These are phyloP conservation scores for Halichoerus grypus DNA, from an alignment of 2,113 vertebrate species.

Conservation along the genomic window DNA sequence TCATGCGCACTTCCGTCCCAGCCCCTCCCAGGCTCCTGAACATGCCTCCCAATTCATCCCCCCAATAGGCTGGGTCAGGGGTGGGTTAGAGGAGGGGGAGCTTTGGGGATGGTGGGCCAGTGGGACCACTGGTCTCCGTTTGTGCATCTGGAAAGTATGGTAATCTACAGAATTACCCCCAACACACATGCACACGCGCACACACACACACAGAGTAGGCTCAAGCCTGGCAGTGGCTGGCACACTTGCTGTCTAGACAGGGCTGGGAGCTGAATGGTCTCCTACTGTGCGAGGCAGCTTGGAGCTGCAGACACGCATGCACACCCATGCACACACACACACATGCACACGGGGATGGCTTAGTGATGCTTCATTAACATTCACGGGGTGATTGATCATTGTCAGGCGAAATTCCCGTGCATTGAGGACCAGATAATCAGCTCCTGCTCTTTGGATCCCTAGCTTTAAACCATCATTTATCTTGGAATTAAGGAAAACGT, in stretches of 20 bases:
- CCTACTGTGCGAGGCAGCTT: not conserved
- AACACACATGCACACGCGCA: not conserved
- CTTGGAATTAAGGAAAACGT: not conserved
- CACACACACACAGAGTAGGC: not conserved
- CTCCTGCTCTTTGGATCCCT: not conserved
- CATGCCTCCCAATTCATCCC: rapidly evolving
- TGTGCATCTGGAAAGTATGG: not conserved
- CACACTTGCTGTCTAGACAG: slow-evolving; percentile 80
- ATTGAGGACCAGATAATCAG: rapidly evolving
- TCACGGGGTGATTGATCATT: not conserved
- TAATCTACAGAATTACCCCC: not conserved
- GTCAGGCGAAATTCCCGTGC: rapidly evolving
- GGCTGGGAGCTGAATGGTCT: slow-evolving; percentile 78
- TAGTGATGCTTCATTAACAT: not conserved
- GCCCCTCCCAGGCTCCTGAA: not conserved
- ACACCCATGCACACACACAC: rapidly evolving
- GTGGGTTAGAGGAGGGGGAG: rapidly evolving
- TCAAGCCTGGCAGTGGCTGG: slow-evolving; percentile 34
- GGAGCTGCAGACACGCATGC: rapidly evolving
- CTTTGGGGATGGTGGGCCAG: rapidly evolving
- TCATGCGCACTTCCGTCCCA: rapidly evolving
- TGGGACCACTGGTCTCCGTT: not conserved
- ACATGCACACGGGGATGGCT: rapidly evolving
- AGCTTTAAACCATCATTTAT: not conserved
- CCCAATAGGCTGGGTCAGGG: not conserved